phyloP scores from a whole-genome alignment of 2,113 vertebrate species.

The Lates calcarifer region DNA sequence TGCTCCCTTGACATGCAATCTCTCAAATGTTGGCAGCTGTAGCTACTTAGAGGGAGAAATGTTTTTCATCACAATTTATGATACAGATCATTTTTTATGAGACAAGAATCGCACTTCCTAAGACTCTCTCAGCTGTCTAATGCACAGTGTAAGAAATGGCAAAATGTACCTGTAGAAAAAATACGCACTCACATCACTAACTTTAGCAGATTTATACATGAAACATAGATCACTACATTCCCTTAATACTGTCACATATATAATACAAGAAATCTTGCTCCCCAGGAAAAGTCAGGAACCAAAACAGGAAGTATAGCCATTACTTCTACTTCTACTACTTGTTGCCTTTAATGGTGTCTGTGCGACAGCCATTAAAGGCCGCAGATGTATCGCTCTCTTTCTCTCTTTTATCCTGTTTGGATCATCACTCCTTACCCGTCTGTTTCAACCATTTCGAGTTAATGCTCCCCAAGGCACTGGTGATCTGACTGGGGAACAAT shows the following conservation, averaged over 20 bases:
- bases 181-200: too few relatives aligned
- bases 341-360: too few relatives aligned
- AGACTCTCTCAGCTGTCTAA: background rate
- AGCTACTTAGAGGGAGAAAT: background rate
- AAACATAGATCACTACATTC: background rate
- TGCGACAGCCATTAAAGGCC: background rate
- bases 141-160: background rate
- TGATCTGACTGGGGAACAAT: constrained; percentile 37
- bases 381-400: background rate
- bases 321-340: too few relatives aligned
- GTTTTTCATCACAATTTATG: constrained; percentile 18
- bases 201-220: background rate
- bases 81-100: background rate
- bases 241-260: background rate
- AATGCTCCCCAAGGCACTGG: constrained; percentile 19
- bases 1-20: constrained; percentile 36
- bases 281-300: background rate
- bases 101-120: background rate
- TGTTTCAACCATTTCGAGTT: constrained; percentile 13
- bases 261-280: background rate
- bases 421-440: constrained; percentile 6
- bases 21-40: constrained; percentile 37
- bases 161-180: background rate
- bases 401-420: background rate
- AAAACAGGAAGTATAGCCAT: background rate